Evolutionary conservation across 2,797 vertebrate genomes (phyloP), one percentile per base, ranked within the genome.

Genomic region (Corythornis leucogaster): DNA sequence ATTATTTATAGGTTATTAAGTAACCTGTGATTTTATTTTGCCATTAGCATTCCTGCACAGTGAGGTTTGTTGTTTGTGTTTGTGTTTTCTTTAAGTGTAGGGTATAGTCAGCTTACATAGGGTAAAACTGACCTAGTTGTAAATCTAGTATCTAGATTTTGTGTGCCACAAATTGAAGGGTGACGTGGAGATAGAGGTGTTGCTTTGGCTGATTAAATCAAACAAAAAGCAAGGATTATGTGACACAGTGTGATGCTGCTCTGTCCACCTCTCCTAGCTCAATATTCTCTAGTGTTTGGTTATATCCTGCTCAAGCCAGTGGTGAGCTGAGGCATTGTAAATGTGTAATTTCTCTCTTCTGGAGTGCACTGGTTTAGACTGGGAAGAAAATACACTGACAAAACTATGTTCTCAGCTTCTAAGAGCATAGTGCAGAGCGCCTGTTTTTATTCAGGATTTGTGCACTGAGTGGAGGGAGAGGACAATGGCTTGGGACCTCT

Each of bases 1-100:
- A n/a, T 62, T 46, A 31, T 64, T 45, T 11, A 31, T 64, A 31
- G 45, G 66, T 91, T 85, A 84, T 93, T 94, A 92, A 96, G 88
- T 95, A 93, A 84, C 68, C 67, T 81, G 92, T 85, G 57, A 92
- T 69, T 84, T 24, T 87, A 81, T 89, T 93, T 93, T 94, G 94
- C 95, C 92, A 62, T 85, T 54, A 94, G 87, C 81, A 66, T 87
- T 78, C 61, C 43, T 61, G 55, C 24, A 61, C 24, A 46, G 48
- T 15, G 46, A 75, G 35, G 28, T 30, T 68, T 59, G 28, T n/a
- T 38, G 64, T 26, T 30, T 26, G 25, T 24, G 25, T 50, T 26
- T 26, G 48, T 14, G 13, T 50, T 45, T 30, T 58, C 11, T 58
- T 68, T 48, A 20, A 50, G 66, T 69, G 43, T 24, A 22, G 22